Base-by-base conservation (phyloP, 2,113 vertebrate species). In the Rattus rattus region DNA sequence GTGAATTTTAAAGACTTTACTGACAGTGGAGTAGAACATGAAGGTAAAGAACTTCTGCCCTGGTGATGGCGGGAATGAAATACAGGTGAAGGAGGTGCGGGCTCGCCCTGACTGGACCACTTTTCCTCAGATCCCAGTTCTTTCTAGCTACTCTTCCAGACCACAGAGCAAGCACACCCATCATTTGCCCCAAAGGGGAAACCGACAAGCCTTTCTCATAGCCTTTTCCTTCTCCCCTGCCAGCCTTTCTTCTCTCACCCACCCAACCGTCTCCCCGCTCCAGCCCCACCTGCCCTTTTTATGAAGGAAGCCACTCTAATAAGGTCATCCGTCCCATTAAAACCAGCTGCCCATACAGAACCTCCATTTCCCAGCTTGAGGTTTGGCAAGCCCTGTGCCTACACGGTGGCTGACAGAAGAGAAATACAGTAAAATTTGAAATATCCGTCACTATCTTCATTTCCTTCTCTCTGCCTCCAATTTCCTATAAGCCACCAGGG, bases 401-500 rank as follows among this genome's bases (percentile, higher is more conserved):
- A 59, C 6, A 24, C 26, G 3, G 30, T 14, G 63, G 33, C 81
- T 84, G 79, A 75, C 56, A 80, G 30, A 79, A 70, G 91, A 77
- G 70, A 72, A 81, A 67, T 89, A 33, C 54, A 77, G 73, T 84
- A 87, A 87, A 94, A 83, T 90, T 61, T 94, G 61, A 94, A 90
- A 88, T 88, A 56, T 92, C 17, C 94, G 65, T 65, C 91, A 92
- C 75, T 11, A 0, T 76, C 85, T 96, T 94, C 91, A 88, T 97
- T 92, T 95, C 96, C 93, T 96, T 80, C 56, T 92, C 61, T 92
- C 52, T 56, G 85, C 43, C 92, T 92, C 69, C 80, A 94, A 88
- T 96, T 95, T 94, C 88, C 94, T 95, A 22, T 9, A 4, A 75
- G 88, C 91, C 94, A 61, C 63, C 47, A 20, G 75, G 88, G 75